A percentile compares a stretch with the other conserved stretches of the same genome.
Conservation (phyloP, 2,797 vertebrate genomes). For the Myripristis murdjan region DNA sequence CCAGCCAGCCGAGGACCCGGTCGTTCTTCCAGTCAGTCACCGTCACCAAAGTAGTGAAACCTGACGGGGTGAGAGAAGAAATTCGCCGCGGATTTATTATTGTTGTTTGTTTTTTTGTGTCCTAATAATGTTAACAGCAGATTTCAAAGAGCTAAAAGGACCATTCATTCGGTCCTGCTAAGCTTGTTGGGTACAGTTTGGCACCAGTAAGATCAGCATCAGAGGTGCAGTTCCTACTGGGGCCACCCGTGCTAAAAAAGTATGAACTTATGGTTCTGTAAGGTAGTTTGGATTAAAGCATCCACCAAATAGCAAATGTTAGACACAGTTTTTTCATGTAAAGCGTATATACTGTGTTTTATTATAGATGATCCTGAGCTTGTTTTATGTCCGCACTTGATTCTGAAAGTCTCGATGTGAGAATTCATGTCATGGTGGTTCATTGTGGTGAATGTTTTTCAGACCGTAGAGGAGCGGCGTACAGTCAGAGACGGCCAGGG, state of each 20-base stretch:
- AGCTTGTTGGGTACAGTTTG: neutral
- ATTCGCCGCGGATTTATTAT: neutral
- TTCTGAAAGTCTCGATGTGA: neutral
- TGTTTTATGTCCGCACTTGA: neutral
- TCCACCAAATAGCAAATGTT: no score
- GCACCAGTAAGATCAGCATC: no score
- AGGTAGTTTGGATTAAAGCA: no score
- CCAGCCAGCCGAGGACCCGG: constrained; percentile 74
- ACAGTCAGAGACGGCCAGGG: constrained; percentile 91
- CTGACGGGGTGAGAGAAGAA: constrained; percentile 88
- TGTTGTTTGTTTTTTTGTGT: no score
- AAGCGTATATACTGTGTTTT: neutral
- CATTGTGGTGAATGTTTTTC: constrained; percentile 6
- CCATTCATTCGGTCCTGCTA: neutral
- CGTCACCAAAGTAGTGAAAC: constrained; percentile 89
- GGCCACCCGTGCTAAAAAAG: no score
- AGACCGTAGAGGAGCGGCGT: constrained; percentile 91
- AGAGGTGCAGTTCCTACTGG: no score
- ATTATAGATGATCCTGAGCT: neutral
- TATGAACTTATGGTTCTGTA: no score
- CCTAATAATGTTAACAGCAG: neutral
- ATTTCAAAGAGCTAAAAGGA: neutral
- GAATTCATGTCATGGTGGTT: neutral
- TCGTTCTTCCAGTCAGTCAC: constrained; percentile 91
- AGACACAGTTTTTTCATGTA: neutral